Base-by-base conservation (phyloP, 2,113 vertebrate species). In the Oryzias woworae region DNA sequence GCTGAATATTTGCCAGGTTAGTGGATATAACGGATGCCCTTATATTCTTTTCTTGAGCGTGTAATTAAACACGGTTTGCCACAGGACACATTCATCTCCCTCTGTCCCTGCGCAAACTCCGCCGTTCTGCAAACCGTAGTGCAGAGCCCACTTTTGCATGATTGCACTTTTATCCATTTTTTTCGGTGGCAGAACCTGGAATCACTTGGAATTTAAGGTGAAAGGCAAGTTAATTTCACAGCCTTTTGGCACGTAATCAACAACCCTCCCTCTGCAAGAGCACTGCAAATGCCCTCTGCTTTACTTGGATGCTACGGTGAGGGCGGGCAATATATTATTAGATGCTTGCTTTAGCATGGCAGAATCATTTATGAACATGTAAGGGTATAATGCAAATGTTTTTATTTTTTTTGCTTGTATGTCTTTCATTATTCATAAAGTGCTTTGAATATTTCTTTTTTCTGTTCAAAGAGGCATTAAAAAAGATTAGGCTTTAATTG, bases 21-120 rank as follows among this genome's bases (percentile, higher is more conserved):
- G 79, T 71, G 80, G 70, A 6, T 48, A 77, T 83, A 82, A 88
- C 80, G 81, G 79, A 89, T 88, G 75, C 75, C 78, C 62, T 73
- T 76, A 75, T 73, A 70, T 75, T 83, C 62, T 61, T 56, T 79
- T 77, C 75, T 69, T 70, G 69, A 83, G 65, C 62, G 80, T 78
- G 79, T 66, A 79, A 85, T 88, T 89, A 85, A 87, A 85, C 79
- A 62, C 14, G 36, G 54, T 60, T 52, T 52, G 72, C 46, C 42
- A 57, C 65, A 20, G 73, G 62, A 58, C 43, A 63, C 76, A 75
- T 82, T 80, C 59, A 78, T 88, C 73, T 76, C 73, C 87, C 71
- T 78, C 59, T 54, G 43, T 51, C 53, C 36, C 23, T 52, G 20
- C 0, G 20, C 17, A 17, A 47, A 20, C 71, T 26, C 51, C 31